Evolutionary conservation across 2,888 invertebrate genomes (phyloP).

Genomic region (Pedicia rivosa): DNA sequence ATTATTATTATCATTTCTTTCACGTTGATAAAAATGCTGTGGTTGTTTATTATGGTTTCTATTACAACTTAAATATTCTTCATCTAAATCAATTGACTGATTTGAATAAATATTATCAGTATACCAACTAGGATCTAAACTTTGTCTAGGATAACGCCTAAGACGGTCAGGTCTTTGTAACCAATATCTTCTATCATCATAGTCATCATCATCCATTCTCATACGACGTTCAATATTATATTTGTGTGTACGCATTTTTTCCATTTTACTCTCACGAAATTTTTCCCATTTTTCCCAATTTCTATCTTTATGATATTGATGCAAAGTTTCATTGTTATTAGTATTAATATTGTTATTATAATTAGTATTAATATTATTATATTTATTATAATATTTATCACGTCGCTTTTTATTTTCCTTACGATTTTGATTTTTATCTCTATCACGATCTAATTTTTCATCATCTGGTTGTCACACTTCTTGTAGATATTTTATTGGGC

Average conservation of each 20-base stretch:
- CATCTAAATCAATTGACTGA: conserved; percentile 28
- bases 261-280: conserved; percentile 29
- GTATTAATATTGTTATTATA: conserved; percentile 14
- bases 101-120: conserved; percentile 32
- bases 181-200: conserved; percentile 3
- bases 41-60: too few species aligned
- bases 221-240: conserved; percentile 8
- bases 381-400: conserved; percentile 29
- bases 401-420: conserved; percentile 9
- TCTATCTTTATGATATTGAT: conserved; percentile 19
- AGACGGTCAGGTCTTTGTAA: background rate
- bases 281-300: conserved; percentile 32
- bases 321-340: conserved; percentile 16
- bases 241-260: conserved; percentile 22
- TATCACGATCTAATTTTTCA: conserved; percentile 21
- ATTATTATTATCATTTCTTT: conserved; percentile 26
- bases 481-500: conserved; percentile 86
- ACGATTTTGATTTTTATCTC: conserved; percentile 14
- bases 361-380: conserved; percentile 26
- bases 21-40: too few species aligned
- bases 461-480: conserved; percentile 73
- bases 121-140: conserved; percentile 29
- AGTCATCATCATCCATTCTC: conserved; percentile 3
- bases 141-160: conserved; percentile 20
- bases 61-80: conserved; percentile 24